These are phyloP conservation scores for Tachysurus fulvidraco DNA, from an alignment of 2,113 vertebrate genomes.

Conservation along the genomic window DNA sequence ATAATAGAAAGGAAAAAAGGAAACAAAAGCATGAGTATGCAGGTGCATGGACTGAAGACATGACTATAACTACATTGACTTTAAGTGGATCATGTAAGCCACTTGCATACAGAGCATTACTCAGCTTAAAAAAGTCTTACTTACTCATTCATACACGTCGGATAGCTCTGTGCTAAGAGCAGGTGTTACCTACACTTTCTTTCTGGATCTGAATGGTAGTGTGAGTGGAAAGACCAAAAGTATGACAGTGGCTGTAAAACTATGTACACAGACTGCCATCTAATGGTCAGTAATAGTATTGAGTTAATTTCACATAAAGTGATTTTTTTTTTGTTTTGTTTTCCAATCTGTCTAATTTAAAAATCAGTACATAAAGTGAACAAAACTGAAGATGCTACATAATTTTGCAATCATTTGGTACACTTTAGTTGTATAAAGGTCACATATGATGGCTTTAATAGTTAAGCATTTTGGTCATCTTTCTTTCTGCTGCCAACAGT, in stretches of 20 bases:
- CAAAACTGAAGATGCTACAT: not conserved
- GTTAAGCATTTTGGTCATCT: not conserved
- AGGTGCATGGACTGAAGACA: not conserved
- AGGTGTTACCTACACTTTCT: not conserved
- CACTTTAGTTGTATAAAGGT: not conserved
- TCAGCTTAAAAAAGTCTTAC: not conserved
- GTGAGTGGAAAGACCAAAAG: not conserved
- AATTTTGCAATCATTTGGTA: not conserved
- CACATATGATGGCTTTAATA: not conserved
- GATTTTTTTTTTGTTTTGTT: too few relatives aligned
- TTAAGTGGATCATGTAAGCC: not conserved
- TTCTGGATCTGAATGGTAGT: not conserved
- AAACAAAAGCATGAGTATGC: not conserved
- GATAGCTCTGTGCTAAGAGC: not conserved
- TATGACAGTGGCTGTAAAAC: constrained; percentile 6
- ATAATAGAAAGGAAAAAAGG: not conserved
- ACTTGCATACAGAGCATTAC: not conserved
- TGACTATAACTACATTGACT: constrained; percentile 7
- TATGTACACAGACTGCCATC: constrained; percentile 33
- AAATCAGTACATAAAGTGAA: not conserved
- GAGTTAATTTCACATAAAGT: not conserved
- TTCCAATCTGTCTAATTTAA: too few relatives aligned
- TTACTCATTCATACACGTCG: not conserved
- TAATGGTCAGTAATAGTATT: constrained; percentile 20
- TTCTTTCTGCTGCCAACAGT: not conserved